Conservation (phyloP, 2,888 invertebrate species). For the Bedellia somnulentella region DNA sequence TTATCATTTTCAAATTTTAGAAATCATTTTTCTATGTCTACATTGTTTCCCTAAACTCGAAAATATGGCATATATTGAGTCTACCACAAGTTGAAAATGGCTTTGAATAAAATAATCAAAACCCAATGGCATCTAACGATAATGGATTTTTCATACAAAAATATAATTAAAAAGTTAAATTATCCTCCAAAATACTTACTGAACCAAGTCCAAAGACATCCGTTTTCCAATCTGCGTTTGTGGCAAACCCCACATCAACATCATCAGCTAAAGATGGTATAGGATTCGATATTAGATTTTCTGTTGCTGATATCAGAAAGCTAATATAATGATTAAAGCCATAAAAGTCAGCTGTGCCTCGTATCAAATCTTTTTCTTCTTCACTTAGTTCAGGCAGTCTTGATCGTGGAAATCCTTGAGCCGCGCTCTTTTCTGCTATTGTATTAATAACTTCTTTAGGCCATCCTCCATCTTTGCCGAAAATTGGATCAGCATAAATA, state of each 20-base stretch:
- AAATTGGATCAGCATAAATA: conserved; percentile 49
- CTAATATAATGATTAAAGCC: conserved; percentile 71
- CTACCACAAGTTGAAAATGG: too few species aligned
- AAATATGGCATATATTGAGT: too few species aligned
- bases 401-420: conserved; percentile 36
- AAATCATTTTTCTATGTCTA: too few species aligned
- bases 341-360: conserved; percentile 33
- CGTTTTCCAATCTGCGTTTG: conserved; percentile 20
- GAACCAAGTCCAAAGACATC: conserved; percentile 22
- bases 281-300: conserved; percentile 5
- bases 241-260: background rate
- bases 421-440: conserved; percentile 37
- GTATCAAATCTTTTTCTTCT: conserved; percentile 27
- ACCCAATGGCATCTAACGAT: too few species aligned
- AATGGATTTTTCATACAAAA: too few species aligned
- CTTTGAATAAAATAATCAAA: too few species aligned
- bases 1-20: too few species aligned
- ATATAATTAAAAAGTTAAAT: too few species aligned
- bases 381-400: conserved; percentile 41
- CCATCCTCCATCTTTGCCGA: conserved; percentile 50
- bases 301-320: conserved; percentile 17
- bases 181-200: too few species aligned
- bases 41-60: too few species aligned
- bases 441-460: conserved; percentile 39
- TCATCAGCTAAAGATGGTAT: conserved; percentile 2